Evolutionary conservation across 2,888 invertebrate species (phyloP).

Genomic region (Apamea anceps): DNA sequence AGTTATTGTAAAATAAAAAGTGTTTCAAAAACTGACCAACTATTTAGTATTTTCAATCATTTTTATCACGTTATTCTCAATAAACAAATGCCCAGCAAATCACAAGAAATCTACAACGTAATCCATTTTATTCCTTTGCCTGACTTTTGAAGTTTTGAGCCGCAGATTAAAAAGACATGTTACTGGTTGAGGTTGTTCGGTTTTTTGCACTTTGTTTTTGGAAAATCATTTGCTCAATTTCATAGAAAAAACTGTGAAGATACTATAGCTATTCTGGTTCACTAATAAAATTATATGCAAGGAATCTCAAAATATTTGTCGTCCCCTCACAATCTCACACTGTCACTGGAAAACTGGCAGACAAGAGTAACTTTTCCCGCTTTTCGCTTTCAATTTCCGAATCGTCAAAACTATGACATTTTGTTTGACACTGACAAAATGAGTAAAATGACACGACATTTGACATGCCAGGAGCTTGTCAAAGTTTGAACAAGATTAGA

Average conservation of each 20-base stretch:
- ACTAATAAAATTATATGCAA: not conserved
- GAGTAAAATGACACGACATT: not conserved
- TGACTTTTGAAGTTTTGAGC: conserved; percentile 29
- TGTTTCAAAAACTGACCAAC: conserved; percentile 6
- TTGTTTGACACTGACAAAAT: not conserved
- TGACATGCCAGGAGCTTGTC: not conserved
- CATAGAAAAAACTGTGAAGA: not conserved
- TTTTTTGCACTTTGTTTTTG: not conserved
- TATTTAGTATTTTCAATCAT: not conserved
- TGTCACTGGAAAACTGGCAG: conserved; percentile 8
- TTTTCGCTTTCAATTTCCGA: conserved; percentile 16
- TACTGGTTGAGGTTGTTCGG: not conserved
- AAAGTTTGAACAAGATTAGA: too few relatives aligned
- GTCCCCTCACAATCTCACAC: not conserved
- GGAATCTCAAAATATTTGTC: not conserved
- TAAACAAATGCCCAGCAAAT: conserved; percentile 11
- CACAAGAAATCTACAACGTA: conserved; percentile 9
- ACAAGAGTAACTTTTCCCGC: not conserved
- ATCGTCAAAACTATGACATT: not conserved
- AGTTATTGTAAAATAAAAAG: not conserved
- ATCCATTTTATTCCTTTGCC: conserved; percentile 52
- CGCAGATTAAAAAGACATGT: conserved; percentile 33
- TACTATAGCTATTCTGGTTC: not conserved
- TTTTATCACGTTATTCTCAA: conserved; percentile 1
- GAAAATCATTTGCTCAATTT: not conserved